Evolutionary conservation across 2,113 vertebrate genomes (phyloP), one percentile per base, ranked within the genome.

Genomic region (Chinchilla lanigera): DNA sequence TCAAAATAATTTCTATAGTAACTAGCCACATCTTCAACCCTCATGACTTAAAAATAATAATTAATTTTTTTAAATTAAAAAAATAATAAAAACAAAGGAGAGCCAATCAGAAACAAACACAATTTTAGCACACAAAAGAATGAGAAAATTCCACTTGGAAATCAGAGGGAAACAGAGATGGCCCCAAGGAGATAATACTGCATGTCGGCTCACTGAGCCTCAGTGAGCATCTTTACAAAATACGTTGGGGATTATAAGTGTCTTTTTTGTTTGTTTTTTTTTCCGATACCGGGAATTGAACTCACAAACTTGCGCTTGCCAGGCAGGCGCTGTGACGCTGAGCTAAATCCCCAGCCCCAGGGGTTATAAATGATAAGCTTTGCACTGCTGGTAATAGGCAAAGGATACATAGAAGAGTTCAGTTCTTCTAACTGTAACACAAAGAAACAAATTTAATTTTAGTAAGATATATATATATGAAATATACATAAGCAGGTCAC

Each of bases 321-420:
- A n/a, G n/a, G n/a, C n/a, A n/a, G n/a, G n/a, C n/a, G n/a, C n/a
- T n/a, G n/a, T n/a, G n/a, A n/a, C n/a, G n/a, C n/a, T n/a, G n/a
- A n/a, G n/a, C n/a, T n/a, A n/a, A n/a, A n/a, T n/a, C n/a, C n/a
- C n/a, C n/a, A n/a, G n/a, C n/a, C n/a, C n/a, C n/a, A n/a, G 17
- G 33, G 22, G 83, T 85, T 60, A 61, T 3, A 81, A 67, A 60
- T 86, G 89, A 50, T 20, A 78, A 61, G 90, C 47, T 92, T 96
- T 91, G 91, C 47, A 87, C 28, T 85, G 85, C 26, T 97, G 77
- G 50, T 41, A 93, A 71, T 60, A 97, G 78, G 92, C 83, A 95
- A 99, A 99, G 99, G 99, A 99, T 99, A 99, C 99, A 99, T 99
- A 17, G 99, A 99, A 94, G 99, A 99, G 99, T 99, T 99, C 97